Conservation (phyloP, 2,113 vertebrate genomes). For the Martes martes region DNA sequence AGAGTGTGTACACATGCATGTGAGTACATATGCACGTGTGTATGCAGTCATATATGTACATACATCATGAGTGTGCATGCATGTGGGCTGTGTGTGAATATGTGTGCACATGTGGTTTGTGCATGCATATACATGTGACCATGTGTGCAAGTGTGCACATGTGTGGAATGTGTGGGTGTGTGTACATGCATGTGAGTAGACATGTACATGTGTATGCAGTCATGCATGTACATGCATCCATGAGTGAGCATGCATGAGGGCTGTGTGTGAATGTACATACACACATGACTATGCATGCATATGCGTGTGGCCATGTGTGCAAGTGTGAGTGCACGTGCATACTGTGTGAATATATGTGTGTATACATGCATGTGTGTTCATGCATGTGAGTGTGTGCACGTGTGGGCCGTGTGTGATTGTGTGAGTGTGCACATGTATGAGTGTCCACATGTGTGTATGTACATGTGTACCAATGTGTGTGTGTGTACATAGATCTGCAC, state of each 20-base stretch:
- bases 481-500: not conserved
- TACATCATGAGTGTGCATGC: not conserved
- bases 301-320: too few species aligned
- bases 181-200: rapidly evolving
- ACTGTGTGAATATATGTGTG: not conserved
- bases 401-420: too few species aligned
- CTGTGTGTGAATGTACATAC: too few species aligned
- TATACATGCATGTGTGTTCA: rapidly evolving
- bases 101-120: too few species aligned
- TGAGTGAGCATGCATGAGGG: too few species aligned
- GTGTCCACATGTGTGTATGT: rapidly evolving
- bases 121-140: rapidly evolving
- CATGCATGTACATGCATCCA: too few species aligned
- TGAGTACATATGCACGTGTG: too few species aligned
- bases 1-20: too few species aligned
- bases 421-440: rapidly evolving
- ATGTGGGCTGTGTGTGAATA: too few species aligned
- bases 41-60: too few species aligned
- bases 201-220: rapidly evolving
- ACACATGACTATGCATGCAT: too few species aligned
- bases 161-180: rapidly evolving
- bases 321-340: rapidly evolving
- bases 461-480: not conserved
- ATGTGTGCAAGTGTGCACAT: not conserved
- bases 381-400: rapidly evolving